Evolutionary conservation across 2,797 vertebrate genomes (phyloP), one percentile per base, ranked within the genome.

Genomic region (Anguilla obscura): DNA sequence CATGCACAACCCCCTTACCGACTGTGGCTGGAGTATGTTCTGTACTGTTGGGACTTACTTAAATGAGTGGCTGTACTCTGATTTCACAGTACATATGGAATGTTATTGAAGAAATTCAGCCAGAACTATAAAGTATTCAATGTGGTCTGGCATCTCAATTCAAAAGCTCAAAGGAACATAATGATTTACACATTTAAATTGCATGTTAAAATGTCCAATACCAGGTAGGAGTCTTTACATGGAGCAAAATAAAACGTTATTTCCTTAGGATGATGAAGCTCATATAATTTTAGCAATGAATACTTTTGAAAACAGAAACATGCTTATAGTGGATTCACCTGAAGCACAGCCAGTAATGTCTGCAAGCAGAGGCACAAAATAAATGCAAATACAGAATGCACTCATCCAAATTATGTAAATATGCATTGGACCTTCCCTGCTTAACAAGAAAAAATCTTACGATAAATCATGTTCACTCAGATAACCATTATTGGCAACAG

Each of bases 331-430:
- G 45, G 79, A 21, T 50, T 82, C 45, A 82, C 79, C 45, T 24
- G 3, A 82, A 48, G 7, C 45, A 45, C 16, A 50, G 74, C 14
- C 74, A 79, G 21, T n/a, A 82, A 50, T 18, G 21, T n/a, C 40
- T 48, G 45, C 79, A 82, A 82, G 40, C 18, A 50, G 79, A 1
- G 79, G 74, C 33, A 79, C 74, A 79, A 33, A 18, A 36, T 36
- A 76, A 79, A 79, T 79, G 74, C 74, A 79, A 40, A 82, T 50
- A 82, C 9, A 82, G 14, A 82, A 50, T 82, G 18, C 40, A 82
- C 45, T 24, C 79, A 50, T 24, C 79, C 40, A 48, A 82, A 82
- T 82, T 48, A 50, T 82, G 79, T 50, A 50, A 82, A 50, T 82
- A n/a, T 82, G 40, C 45, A 48, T 80, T 45, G n/a, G 74, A 79